Evolutionary conservation across 2,797 vertebrate genomes (phyloP).

Genomic region (Saxicola maurus): DNA sequence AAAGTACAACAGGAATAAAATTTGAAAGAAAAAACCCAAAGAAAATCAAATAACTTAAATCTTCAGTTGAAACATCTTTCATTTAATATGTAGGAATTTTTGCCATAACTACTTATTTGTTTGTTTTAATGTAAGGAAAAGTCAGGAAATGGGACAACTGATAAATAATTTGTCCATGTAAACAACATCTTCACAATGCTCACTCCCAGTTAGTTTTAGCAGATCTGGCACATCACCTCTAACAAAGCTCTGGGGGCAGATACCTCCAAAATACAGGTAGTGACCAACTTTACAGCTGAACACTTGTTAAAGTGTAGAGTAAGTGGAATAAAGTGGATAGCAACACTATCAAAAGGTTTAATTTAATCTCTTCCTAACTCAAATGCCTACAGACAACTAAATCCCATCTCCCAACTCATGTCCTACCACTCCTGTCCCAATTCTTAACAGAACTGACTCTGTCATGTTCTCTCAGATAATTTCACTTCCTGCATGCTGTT

Average conservation of each 20-base stretch:
- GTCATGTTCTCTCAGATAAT: background rate
- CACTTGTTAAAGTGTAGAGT: background rate
- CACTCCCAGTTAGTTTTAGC: background rate
- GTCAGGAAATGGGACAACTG: background rate
- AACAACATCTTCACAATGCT: background rate
- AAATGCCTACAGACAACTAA: background rate
- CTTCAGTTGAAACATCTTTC: background rate
- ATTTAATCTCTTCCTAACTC: background rate
- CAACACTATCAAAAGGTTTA: background rate
- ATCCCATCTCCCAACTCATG: background rate
- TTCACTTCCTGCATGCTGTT: background rate
- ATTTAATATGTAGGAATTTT: background rate
- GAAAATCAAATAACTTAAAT: background rate
- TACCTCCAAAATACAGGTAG: background rate
- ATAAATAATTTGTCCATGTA: background rate
- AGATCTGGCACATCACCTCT: accelerated
- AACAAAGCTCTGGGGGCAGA: background rate
- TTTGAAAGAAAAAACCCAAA: background rate
- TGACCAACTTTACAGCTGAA: background rate
- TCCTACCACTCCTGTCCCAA: background rate
- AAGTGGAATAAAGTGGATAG: background rate
- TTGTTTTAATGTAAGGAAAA: background rate
- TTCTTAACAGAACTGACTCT: background rate
- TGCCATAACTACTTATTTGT: background rate
- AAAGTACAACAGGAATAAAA: background rate